A percentile compares a stretch with the other conserved stretches of the same genome.
Conservation (phyloP, 2,888 invertebrate species). For the Eupelmus urozonus region DNA sequence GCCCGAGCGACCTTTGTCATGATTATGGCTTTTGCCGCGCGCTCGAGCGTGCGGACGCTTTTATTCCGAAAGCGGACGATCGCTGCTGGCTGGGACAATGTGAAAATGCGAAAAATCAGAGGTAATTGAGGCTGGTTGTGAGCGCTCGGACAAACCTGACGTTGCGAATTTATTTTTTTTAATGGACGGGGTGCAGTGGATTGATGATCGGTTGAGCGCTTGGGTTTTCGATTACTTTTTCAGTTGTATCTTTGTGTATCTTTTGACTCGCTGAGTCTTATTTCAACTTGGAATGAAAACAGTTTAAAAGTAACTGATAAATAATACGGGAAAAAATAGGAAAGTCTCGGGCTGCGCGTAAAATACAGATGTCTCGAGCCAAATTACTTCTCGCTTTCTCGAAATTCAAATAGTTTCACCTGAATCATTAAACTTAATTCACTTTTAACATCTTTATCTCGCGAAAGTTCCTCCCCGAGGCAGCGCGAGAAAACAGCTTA, state of each 20-base stretch:
- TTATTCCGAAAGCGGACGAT: not conserved
- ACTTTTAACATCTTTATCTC: conserved; percentile 29
- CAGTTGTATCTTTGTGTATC: too few species aligned
- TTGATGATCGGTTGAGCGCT: too few species aligned
- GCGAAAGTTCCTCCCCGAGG: not conserved
- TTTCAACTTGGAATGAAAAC: too few species aligned
- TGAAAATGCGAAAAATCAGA: not conserved
- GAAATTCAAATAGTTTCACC: not conserved
- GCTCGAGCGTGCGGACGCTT: not conserved
- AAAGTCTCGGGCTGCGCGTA: too few species aligned
- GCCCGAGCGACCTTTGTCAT: conserved; percentile 35
- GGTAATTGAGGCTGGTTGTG: conserved; percentile 5
- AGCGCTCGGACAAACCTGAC: not conserved
- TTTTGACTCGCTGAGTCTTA: too few species aligned
- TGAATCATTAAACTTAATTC: conserved; percentile 11
- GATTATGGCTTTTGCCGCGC: conserved; percentile 28
- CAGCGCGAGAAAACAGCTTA: conserved; percentile 21
- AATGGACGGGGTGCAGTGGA: too few species aligned
- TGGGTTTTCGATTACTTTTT: too few species aligned
- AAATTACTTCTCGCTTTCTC: too few species aligned
- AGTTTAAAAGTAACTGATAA: too few species aligned
- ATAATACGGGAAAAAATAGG: too few species aligned
- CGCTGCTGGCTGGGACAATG: not conserved
- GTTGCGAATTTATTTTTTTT: not conserved
- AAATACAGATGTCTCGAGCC: too few species aligned